These are phyloP conservation scores for Phenganax stokvisi DNA, from an alignment of 92 coral and sea anemone genomes.

Conservation along the genomic window DNA sequence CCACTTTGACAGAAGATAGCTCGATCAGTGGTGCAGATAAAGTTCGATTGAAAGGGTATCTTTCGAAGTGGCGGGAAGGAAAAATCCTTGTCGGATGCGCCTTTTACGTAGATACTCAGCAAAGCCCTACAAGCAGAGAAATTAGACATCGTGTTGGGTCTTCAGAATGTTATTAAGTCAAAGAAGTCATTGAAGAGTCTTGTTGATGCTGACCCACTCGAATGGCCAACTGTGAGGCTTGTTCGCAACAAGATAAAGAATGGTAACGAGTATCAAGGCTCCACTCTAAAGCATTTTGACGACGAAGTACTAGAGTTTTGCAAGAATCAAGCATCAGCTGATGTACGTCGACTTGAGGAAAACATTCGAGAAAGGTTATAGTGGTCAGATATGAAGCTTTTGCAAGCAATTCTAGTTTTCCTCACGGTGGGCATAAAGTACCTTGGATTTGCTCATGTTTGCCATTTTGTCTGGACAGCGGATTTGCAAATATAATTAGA, in stretches of 20 bases:
- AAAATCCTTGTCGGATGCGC: no score
- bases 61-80: no score
- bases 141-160: no score
- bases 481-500: background rate
- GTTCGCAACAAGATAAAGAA: slow-evolving; percentile 26
- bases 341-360: slow-evolving; percentile 30
- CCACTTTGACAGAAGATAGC: no score
- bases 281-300: slow-evolving; percentile 8
- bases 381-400: background rate
- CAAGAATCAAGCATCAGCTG: slow-evolving; percentile 21
- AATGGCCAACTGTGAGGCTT: slow-evolving; percentile 27
- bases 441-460: background rate
- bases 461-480: slow-evolving; percentile 11
- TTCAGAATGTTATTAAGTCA: no score
- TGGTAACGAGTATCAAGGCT: slow-evolving; percentile 26
- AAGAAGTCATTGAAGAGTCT: no score
- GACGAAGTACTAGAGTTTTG: slow-evolving; percentile 7
- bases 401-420: slow-evolving; percentile 29
- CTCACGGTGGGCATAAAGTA: slow-evolving; percentile 20
- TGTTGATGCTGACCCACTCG: no score
- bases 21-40: no score
- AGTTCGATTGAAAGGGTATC: no score
- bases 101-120: no score
- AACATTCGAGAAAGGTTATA: slow-evolving; percentile 9
- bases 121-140: no score